Evolutionary conservation across 2,113 vertebrate genomes (phyloP), one percentile per base, ranked within the genome.

Genomic region (Corythoichthys haematopterus): DNA sequence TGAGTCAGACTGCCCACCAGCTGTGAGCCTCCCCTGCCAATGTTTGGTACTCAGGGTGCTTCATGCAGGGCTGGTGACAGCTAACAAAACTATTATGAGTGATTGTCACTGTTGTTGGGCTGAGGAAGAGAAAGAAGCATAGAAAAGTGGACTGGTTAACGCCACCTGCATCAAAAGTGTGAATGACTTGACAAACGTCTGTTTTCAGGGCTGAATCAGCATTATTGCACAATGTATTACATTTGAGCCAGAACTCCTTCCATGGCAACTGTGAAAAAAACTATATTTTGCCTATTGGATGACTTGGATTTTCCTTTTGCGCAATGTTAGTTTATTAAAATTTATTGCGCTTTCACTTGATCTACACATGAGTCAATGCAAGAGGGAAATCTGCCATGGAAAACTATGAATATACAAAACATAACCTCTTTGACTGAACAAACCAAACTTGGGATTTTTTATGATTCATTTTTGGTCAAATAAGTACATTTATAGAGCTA

Each of bases 1-100:
- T 87, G 86, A 88, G 80, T 90, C 85, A 90, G 84, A 71, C 86
- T 80, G 83, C 85, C 81, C 84, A 85, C 86, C 81, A 85, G 86
- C 89, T 87, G 84, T 81, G 86, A 81, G 80, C 70, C 36, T 68
- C 50, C 69, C 64, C 64, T 77, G 79, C 70, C 79, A 79, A 70
- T 65, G 67, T 72, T 73, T 70, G 66, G 77, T 77, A 84, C 75
- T 73, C 78, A 76, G 78, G 73, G 74, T 69, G 71, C 81, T 82
- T 81, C 69, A 79, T 64, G 66, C 67, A 66, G 76, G 53, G 72
- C 51, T 68, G 75, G 61, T 66, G 71, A 65, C 53, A 38, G 71
- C 60, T 66, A 50, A 61, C 69, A 66, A 75, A 66, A 75, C 20
- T 10, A 13, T 70, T 69, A 78, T 74, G 76, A 70, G 66, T 82